Conservation (phyloP, 2,888 invertebrate species). For the Electrophaes corylata region DNA sequence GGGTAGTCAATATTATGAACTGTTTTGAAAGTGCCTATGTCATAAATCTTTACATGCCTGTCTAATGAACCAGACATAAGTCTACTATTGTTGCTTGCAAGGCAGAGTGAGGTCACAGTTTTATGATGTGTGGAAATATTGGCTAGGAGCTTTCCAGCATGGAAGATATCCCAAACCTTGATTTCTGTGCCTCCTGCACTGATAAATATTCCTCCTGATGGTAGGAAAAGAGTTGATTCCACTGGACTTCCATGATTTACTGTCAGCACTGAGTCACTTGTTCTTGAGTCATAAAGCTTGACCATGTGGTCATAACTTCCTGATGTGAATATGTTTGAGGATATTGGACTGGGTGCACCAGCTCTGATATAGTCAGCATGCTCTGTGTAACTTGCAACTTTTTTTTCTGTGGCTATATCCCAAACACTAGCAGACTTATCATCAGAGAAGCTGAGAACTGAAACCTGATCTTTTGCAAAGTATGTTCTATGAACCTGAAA, state of each 20-base stretch:
- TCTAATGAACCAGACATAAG: conserved; percentile 96
- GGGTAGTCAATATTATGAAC: conserved; percentile 96
- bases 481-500: conserved; percentile 90
- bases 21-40: conserved; percentile 92
- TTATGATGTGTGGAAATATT: conserved; percentile 97
- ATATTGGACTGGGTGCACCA: conserved; percentile 91
- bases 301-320: conserved; percentile 96
- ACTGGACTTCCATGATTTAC: conserved; percentile 96
- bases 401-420: conserved; percentile 94
- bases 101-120: conserved; percentile 93
- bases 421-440: conserved; percentile 94
- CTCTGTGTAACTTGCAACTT: conserved; percentile 86
- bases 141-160: conserved; percentile 93
- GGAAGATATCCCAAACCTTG: conserved; percentile 96
- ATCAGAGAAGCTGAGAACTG: conserved; percentile 95
- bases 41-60: conserved; percentile 96
- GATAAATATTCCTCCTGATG: conserved; percentile 94
- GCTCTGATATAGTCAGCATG: conserved; percentile 94
- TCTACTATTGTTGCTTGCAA: conserved; percentile 92
- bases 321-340: conserved; percentile 90
- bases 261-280: conserved; percentile 86
- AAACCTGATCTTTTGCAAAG: conserved; percentile 91
- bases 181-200: conserved; percentile 96
- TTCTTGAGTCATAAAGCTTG: conserved; percentile 94
- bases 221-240: conserved; percentile 94